Conservation (phyloP, 1,140 invertebrate genomes). For the Eupristina koningsbergeri region DNA sequence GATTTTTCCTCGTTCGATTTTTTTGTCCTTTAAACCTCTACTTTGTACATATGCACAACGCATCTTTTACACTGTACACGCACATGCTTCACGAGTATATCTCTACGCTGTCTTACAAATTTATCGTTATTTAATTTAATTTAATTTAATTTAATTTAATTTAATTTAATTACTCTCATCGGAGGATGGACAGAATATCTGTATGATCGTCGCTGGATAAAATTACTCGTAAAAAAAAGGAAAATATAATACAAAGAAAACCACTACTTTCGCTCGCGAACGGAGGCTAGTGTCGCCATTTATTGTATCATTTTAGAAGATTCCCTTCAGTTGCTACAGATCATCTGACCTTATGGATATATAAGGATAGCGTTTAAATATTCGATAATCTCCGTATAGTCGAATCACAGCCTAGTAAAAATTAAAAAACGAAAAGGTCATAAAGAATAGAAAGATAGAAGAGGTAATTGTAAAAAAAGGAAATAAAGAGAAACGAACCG, state of each 20-base stretch:
- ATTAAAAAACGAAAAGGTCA: slow-evolving; percentile 42
- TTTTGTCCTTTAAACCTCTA: slow-evolving; percentile 65
- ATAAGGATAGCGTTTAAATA: slow-evolving; percentile 53
- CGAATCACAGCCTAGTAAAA: slow-evolving; percentile 59
- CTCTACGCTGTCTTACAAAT: slow-evolving; percentile 66
- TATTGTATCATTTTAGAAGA: neutral
- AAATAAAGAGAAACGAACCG: neutral
- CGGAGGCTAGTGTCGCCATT: neutral
- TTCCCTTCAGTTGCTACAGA: slow-evolving; percentile 38
- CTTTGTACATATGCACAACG: slow-evolving; percentile 74
- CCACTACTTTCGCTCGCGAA: slow-evolving; percentile 31
- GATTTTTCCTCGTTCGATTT: slow-evolving; percentile 45
- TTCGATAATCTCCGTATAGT: slow-evolving; percentile 53
- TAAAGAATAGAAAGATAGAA: slow-evolving; percentile 25
- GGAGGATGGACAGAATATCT: slow-evolving; percentile 62
- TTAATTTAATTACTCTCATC: slow-evolving; percentile 58
- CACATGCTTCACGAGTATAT: slow-evolving; percentile 67
- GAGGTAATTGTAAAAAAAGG: slow-evolving; percentile 30
- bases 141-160: too few species aligned
- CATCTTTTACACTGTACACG: slow-evolving; percentile 74
- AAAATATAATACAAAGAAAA: slow-evolving; percentile 45
- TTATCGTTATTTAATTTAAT: slow-evolving; percentile 31
- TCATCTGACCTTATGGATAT: slow-evolving; percentile 43
- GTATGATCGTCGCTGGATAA: slow-evolving; percentile 28
- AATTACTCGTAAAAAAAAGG: slow-evolving; percentile 47